Evolutionary conservation across 2,888 invertebrate genomes (phyloP).

Genomic region (Neuroscelio doddi): DNA sequence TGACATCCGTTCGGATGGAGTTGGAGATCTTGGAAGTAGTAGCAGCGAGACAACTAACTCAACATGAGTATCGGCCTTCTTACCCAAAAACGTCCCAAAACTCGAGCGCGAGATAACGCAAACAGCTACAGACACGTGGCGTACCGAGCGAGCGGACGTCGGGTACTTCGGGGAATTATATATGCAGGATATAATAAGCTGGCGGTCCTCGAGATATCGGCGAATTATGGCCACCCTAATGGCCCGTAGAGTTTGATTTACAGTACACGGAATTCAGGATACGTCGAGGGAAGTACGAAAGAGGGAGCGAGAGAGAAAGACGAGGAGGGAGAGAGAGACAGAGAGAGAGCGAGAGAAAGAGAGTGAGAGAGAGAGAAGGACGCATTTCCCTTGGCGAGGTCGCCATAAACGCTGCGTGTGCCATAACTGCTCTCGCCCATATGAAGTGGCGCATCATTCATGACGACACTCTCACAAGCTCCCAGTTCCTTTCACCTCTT

Average conservation of each 20-base stretch:
- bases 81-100: slow-evolving; percentile 26
- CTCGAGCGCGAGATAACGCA: slow-evolving; percentile 19
- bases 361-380: slow-evolving; percentile 32
- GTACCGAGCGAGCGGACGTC: slow-evolving; percentile 30
- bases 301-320: slow-evolving; percentile 14
- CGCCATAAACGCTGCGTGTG: slow-evolving; percentile 46
- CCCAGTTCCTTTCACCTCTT: slow-evolving; percentile 5
- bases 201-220: slow-evolving; percentile 70
- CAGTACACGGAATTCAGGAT: slow-evolving; percentile 59
- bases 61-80: slow-evolving; percentile 24
- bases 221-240: slow-evolving; percentile 70
- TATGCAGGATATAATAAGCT: slow-evolving; percentile 71
- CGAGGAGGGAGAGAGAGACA: slow-evolving; percentile 37
- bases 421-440: slow-evolving; percentile 36
- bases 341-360: slow-evolving; percentile 12
- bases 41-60: no score
- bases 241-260: slow-evolving; percentile 70
- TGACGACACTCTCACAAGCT: slow-evolving; percentile 39
- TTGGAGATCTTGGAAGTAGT: slow-evolving; percentile 8
- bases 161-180: slow-evolving; percentile 61
- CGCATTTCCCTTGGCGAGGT: slow-evolving; percentile 48
- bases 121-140: slow-evolving; percentile 46
- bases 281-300: slow-evolving; percentile 16
- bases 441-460: slow-evolving; percentile 49
- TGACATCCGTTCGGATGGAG: slow-evolving; percentile 36